Evolutionary conservation across 2,797 vertebrate genomes (phyloP).

Genomic region (Channa striata): DNA sequence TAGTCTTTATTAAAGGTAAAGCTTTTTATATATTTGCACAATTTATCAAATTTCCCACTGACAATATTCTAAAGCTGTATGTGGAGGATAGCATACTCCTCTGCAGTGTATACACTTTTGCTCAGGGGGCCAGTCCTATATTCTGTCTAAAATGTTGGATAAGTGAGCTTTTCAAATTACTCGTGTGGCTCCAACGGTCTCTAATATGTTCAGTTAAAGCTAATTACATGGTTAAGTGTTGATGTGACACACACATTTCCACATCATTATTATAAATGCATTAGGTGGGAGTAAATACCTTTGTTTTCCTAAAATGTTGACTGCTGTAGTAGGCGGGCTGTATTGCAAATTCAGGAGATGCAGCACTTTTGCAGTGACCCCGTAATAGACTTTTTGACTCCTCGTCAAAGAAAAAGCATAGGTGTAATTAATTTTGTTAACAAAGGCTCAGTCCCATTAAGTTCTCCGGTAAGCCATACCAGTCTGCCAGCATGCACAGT

Average conservation of each 20-base stretch:
- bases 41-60: background rate
- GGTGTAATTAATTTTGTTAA: constrained; percentile 26
- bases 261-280: constrained; percentile 12
- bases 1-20: background rate
- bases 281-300: background rate
- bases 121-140: constrained; percentile 16
- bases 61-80: background rate
- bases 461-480: constrained; percentile 19
- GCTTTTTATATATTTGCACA: constrained; percentile 10
- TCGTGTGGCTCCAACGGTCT: constrained; percentile 6
- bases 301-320: constrained; percentile 1
- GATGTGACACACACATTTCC: background rate
- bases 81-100: constrained; percentile 1
- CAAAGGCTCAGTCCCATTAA: constrained; percentile 24
- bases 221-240: constrained; percentile 17
- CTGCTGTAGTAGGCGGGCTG: background rate
- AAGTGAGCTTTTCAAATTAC: constrained; percentile 22
- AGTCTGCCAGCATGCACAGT: constrained; percentile 4
- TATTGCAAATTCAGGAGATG: constrained; percentile 6
- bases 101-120: constrained; percentile 4
- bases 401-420: background rate
- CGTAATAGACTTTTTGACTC: constrained; percentile 23
- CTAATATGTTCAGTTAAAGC: constrained; percentile 10
- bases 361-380: background rate
- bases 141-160: constrained; percentile 16